A percentile compares a stretch with the other conserved stretches of the same genome.
phyloP scores from a whole-genome alignment of 2,113 vertebrate genomes.

The Typhlomys cinereus region DNA sequence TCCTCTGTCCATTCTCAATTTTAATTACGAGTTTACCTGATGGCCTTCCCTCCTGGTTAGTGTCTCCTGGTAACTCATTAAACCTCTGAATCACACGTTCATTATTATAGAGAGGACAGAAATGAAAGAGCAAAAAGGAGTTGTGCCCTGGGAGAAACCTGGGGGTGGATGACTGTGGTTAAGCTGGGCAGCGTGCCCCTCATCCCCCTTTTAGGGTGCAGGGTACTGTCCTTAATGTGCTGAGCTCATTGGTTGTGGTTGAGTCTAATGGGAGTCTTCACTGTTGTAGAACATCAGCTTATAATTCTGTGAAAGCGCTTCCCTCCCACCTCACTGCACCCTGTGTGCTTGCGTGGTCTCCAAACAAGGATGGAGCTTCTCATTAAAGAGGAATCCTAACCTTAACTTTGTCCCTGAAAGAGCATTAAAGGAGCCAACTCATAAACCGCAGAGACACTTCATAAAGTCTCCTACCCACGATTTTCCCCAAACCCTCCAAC shows the following conservation, averaged over 20 bases:
- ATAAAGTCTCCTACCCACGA: neutral
- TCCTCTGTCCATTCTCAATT: conserved; percentile 76
- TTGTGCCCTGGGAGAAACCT: conserved; percentile 75
- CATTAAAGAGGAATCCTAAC: conserved; percentile 53
- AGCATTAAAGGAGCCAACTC: conserved; percentile 28
- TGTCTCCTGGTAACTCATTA: conserved; percentile 85
- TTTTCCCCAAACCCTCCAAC: neutral
- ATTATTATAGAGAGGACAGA: conserved; percentile 79
- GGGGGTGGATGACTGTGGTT: conserved; percentile 73
- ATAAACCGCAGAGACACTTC: conserved; percentile 7
- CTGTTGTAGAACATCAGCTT: neutral
- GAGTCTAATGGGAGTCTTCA: neutral
- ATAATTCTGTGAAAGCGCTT: conserved; percentile 4
- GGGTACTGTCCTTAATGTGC: neutral
- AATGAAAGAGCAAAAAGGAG: conserved; percentile 57
- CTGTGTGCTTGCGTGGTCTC: conserved; percentile 39
- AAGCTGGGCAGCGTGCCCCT: conserved; percentile 72
- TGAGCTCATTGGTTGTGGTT: neutral
- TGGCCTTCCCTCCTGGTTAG: conserved; percentile 76
- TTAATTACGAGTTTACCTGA: conserved; percentile 79
- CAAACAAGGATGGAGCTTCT: conserved; percentile 22
- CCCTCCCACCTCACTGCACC: conserved; percentile 13
- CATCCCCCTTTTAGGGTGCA: conserved; percentile 27
- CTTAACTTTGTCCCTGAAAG: conserved; percentile 34
- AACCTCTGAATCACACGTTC: conserved; percentile 72